Base-by-base conservation (phyloP, 2,888 invertebrate species). In the Cephus pulcher region DNA sequence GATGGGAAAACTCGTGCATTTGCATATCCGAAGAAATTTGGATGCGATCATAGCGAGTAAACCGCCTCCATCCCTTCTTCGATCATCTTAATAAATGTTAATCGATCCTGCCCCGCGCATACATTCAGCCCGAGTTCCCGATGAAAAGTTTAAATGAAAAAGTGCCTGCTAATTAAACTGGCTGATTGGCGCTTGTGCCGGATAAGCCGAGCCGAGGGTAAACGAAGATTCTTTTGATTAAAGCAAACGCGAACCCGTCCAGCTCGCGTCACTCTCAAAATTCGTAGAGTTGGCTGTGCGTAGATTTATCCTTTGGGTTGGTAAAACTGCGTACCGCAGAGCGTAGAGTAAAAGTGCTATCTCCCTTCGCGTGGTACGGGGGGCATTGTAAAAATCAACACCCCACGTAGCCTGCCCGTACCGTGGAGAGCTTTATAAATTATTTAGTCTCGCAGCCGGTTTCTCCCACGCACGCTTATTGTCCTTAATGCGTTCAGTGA, bases 111-210 rank as follows among this genome's bases (percentile, higher is more conserved):
- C 75, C 75, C 76, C 75, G 75, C 74, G 82, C 82, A 84, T 84
- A 84, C 86, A 86, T 85, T 85, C 84, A 15, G 69, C 80, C 82
- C 84, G 83, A 87, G 84, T 84, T 82, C 82, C 84, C 84, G 85
- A 86, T 85, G 82, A 82, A 84, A 88, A 86, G 84, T 85, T 86
- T 84, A 82, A 85, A 86, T 82, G 84, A 83, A 89, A 87, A 87
- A 87, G 85, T 84, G 82, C 84, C 81, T 80, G 84, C 84, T 86
- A 87, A 88, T 88, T 88, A 87, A 87, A 86, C 80, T 82, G 76
- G 76, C 80, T 82, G 86, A 86, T 86, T 84, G 86, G 82, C 83
- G 82, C 81, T 79, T 70, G 9, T 30, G 15, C 32, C 70, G 70
- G 70, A 70, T 70, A 70, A 70, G 30, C 70, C 70, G 6, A 40